Evolutionary conservation across 2,888 invertebrate genomes (phyloP).

Genomic region (Metalampra italica): DNA sequence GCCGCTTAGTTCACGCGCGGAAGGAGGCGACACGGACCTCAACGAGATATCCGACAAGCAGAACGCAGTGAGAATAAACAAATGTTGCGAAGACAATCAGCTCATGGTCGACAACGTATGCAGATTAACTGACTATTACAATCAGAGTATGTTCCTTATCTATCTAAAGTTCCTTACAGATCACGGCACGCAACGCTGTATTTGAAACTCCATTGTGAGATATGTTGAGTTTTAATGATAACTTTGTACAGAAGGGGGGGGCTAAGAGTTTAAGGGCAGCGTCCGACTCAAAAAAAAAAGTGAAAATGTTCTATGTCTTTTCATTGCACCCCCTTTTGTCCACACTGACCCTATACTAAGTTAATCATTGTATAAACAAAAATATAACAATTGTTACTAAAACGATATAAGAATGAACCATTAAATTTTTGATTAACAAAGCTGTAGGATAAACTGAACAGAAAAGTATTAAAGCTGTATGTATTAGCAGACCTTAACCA

Average conservation of each 20-base stretch:
- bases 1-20: constrained; percentile 26
- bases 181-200: not conserved
- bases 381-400: no score
- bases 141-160: constrained; percentile 67
- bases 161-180: not conserved
- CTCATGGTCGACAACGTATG: constrained; percentile 83
- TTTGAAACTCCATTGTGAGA: not conserved
- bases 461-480: no score
- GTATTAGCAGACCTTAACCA: no score
- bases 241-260: not conserved
- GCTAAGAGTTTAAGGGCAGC: no score
- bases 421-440: no score
- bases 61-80: constrained; percentile 81
- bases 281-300: no score
- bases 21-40: constrained; percentile 54
- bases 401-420: no score
- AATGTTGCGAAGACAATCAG: constrained; percentile 88
- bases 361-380: no score
- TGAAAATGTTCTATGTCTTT: no score
- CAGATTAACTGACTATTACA: constrained; percentile 79
- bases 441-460: no score
- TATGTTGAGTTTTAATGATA: not conserved
- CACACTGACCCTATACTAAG: no score
- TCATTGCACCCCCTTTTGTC: no score
- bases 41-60: constrained; percentile 68